phyloP scores from a whole-genome alignment of 2,797 vertebrate species.

The Poecile montanus region DNA sequence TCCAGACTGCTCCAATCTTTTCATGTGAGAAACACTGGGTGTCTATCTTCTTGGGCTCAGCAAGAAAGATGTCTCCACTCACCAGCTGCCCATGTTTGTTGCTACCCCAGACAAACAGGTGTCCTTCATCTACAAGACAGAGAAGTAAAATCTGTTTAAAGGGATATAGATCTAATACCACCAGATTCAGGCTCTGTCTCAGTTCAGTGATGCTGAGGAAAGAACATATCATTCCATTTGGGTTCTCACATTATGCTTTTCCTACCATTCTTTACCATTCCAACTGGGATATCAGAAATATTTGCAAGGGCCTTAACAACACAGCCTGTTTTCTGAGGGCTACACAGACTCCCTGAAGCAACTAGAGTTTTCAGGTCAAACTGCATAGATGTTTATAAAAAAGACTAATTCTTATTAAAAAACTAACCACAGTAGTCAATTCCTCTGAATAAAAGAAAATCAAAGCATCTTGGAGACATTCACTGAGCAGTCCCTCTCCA shows the following conservation, averaged over 20 bases:
- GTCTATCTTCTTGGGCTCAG: conserved; percentile 78
- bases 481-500: background rate
- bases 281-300: background rate
- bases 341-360: background rate
- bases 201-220: background rate
- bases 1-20: conserved; percentile 81
- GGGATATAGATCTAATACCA: background rate
- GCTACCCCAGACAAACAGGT: conserved; percentile 90
- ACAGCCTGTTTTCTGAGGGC: background rate
- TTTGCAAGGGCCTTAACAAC: background rate
- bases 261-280: background rate
- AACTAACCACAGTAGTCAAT: background rate
- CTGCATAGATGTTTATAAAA: background rate
- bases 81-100: conserved; percentile 89
- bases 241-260: background rate
- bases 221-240: background rate
- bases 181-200: background rate
- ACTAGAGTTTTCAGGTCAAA: background rate
- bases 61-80: conserved; percentile 77
- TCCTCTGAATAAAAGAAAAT: background rate
- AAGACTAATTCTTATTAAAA: background rate
- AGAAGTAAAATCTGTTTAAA: conserved; percentile 11
- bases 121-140: conserved; percentile 78
- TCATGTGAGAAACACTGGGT: conserved; percentile 78
- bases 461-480: background rate